A percentile compares a stretch with the other conserved stretches of the same genome.
phyloP scores from a whole-genome alignment of 2,797 vertebrate species.

The Corythornis leucogaster region DNA sequence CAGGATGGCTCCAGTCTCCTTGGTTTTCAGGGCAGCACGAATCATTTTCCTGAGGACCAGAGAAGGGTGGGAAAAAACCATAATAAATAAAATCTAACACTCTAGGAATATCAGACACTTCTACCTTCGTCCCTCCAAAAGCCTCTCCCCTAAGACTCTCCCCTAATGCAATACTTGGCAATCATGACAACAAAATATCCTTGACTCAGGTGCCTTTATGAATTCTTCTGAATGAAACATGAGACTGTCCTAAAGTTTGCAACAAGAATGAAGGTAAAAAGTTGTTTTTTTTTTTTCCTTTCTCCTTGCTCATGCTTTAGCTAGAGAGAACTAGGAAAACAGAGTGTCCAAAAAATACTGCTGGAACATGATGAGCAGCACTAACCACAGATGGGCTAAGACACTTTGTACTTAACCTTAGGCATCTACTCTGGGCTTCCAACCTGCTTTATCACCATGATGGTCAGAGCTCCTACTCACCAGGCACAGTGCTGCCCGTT shows the following conservation, averaged over 20 bases:
- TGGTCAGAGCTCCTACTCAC: conserved; percentile 72
- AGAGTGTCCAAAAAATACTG: not conserved
- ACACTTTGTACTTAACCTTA: not conserved
- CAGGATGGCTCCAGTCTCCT: conserved; percentile 84
- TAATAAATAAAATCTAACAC: not conserved
- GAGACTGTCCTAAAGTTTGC: not conserved
- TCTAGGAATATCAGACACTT: not conserved
- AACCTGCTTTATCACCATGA: accelerated
- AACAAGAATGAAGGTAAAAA: not conserved
- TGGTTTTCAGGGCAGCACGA: conserved; percentile 80
- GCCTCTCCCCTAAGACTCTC: not conserved
- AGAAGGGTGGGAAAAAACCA: accelerated
- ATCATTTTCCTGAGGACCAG: conserved; percentile 83
- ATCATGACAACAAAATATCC: not conserved
- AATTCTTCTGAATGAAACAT: not conserved
- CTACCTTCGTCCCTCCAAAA: not conserved
- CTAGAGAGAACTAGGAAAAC: not conserved
- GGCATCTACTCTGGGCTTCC: not conserved
- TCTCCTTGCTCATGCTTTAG: not conserved
- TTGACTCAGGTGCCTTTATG: accelerated
- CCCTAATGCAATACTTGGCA: not conserved
- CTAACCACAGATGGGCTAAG: accelerated
- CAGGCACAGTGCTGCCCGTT: conserved; percentile 87
- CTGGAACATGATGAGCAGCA: accelerated
- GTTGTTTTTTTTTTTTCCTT: not conserved